Conservation (phyloP, 2,888 invertebrate genomes). For the Pheosia gnoma region DNA sequence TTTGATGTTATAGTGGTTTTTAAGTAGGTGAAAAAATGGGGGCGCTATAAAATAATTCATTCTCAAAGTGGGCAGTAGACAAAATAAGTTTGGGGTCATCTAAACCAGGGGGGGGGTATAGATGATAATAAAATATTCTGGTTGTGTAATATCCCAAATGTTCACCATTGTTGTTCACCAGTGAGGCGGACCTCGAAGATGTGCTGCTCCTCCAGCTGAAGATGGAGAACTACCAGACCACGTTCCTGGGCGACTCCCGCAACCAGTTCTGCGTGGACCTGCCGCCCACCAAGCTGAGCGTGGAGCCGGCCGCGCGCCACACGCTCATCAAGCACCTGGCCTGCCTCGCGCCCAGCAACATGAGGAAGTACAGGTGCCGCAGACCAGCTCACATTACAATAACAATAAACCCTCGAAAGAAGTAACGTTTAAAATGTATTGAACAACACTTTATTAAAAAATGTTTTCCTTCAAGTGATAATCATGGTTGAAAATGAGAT, state of each 20-base stretch:
- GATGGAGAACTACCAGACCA: slow-evolving; percentile 84
- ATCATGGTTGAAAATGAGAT: too few relatives aligned
- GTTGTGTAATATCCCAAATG: not conserved
- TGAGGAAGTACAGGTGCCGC: slow-evolving; percentile 56
- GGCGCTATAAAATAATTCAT: too few relatives aligned
- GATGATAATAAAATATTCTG: not conserved
- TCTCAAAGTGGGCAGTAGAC: too few relatives aligned
- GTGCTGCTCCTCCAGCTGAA: slow-evolving; percentile 85
- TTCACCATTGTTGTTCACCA: slow-evolving; percentile 50
- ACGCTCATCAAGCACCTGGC: slow-evolving; percentile 66
- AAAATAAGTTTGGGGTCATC: too few relatives aligned
- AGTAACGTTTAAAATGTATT: too few relatives aligned
- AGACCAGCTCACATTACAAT: not conserved
- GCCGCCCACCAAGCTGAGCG: slow-evolving; percentile 52
- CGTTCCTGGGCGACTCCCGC: slow-evolving; percentile 84
- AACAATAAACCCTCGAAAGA: too few relatives aligned
- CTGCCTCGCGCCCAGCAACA: slow-evolving; percentile 56
- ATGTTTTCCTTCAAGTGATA: too few relatives aligned
- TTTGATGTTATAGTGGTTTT: too few relatives aligned
- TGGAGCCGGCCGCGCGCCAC: slow-evolving; percentile 49
- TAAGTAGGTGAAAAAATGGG: too few relatives aligned
- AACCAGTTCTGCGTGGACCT: slow-evolving; percentile 73
- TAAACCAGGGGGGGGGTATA: too few relatives aligned
- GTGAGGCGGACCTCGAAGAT: slow-evolving; percentile 90
- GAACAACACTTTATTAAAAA: too few relatives aligned